Base-by-base conservation (phyloP, 2,797 vertebrate species). In the Chelon labrosus region DNA sequence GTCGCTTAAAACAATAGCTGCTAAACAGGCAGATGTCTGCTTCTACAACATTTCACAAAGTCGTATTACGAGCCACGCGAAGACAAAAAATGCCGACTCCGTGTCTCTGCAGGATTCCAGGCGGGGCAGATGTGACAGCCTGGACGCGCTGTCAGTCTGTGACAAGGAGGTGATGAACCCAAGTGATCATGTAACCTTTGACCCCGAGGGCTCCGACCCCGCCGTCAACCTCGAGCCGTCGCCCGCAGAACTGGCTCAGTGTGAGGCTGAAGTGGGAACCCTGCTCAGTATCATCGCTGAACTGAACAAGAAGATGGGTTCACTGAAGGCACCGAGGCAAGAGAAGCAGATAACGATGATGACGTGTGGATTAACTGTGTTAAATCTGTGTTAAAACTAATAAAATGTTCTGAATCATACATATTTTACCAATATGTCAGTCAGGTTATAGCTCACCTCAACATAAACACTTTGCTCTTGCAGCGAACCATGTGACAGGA, bases 281-380 rank as follows among this genome's bases (percentile, higher is more conserved):
- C 88, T 93, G 62, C 92, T 92, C 67, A 91, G 76, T 25, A 91
- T 91, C 19, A 89, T 92, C 0, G 82, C 90, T 2, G 92, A 90
- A 38, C 89, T 94, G 19, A 94, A 94, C 70, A 82, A 61, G 41
- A 94, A 92, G 77, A 93, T 96, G 52, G 89, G 94, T 0, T 89
- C 70, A 22, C 83, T 95, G 31, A 94, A 93, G 77, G 84, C 80
- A 14, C 89, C 89, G 10, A 93, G 96, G 96, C 95, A 78, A 75
- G 10, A 7, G 3, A 49, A 14, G 10, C 51, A n/a, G 49, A 1
- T 41, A 22, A n/a, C 6, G 6, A 9, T 9, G 4, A 38, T 42
- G 22, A 22, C 22, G 2, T 19, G 16, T 19, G 0, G 16, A 52
- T 39, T 38, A 53, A 27, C 41, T 22, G 37, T 11, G 39, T 13